Evolutionary conservation across 2,797 vertebrate species (phyloP).

Genomic region (Australoheros facetus): DNA sequence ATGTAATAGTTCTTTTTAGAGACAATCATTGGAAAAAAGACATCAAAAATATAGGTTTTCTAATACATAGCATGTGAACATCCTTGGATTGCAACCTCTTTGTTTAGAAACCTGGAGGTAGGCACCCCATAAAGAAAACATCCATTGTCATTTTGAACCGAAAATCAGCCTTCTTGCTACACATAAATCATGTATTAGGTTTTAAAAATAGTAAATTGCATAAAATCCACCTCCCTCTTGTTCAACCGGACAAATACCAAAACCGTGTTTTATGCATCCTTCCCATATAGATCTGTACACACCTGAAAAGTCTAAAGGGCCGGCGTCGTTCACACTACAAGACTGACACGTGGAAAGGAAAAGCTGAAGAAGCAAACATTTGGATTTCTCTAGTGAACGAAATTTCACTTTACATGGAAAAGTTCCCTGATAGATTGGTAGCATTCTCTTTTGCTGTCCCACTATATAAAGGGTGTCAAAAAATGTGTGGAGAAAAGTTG

Average conservation of each 20-base stretch:
- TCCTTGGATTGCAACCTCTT: conserved; percentile 44
- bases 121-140: conserved; percentile 67
- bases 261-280: conserved; percentile 25
- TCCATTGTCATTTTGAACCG: conserved; percentile 48
- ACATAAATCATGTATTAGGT: conserved; percentile 62
- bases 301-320: conserved; percentile 74
- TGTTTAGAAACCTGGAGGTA: conserved; percentile 62
- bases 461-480: conserved; percentile 49
- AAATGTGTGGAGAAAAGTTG: conserved; percentile 34
- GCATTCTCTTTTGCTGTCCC: conserved; percentile 52
- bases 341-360: conserved; percentile 44
- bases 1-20: conserved; percentile 62
- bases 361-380: conserved; percentile 51
- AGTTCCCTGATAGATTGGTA: conserved; percentile 72
- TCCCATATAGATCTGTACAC: conserved; percentile 67
- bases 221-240: conserved; percentile 71
- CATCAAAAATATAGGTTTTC: conserved; percentile 78
- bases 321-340: conserved; percentile 40
- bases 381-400: conserved; percentile 55
- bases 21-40: conserved; percentile 72
- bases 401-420: conserved; percentile 55
- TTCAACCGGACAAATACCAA: conserved; percentile 49
- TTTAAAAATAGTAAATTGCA: conserved; percentile 79
- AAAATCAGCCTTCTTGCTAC: conserved; percentile 64
- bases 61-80: conserved; percentile 64